A percentile compares a stretch with the other conserved stretches of the same genome.
Evolutionary conservation across 2,888 invertebrate genomes (phyloP).

Genomic region (Cybosia mesomella): DNA sequence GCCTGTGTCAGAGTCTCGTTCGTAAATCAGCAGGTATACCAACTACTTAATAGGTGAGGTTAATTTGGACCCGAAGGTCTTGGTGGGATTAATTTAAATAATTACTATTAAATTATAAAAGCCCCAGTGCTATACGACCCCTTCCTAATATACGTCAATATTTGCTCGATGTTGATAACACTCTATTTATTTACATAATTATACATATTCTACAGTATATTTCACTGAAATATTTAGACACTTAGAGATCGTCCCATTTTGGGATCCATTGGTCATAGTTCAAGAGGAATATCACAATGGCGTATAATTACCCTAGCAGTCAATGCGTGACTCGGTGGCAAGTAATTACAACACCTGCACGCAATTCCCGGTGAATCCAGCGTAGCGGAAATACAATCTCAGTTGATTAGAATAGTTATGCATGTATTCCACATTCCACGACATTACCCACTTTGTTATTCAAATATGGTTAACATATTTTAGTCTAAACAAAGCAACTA

Average conservation of each 20-base stretch:
- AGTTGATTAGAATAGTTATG: slow-evolving; percentile 42
- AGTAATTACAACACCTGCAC: slow-evolving; percentile 54
- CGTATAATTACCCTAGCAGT: slow-evolving; percentile 43
- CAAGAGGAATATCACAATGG: slow-evolving; percentile 26
- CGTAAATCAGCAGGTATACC: too few relatives aligned
- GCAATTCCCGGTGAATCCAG: slow-evolving; percentile 32
- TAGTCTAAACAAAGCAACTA: slow-evolving; percentile 9
- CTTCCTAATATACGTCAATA: not conserved
- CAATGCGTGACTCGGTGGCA: slow-evolving; percentile 45
- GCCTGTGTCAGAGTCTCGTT: too few relatives aligned
- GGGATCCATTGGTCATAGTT: slow-evolving; percentile 2
- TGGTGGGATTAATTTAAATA: too few relatives aligned
- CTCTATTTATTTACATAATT: not conserved
- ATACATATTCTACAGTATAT: not conserved
- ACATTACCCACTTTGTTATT: slow-evolving; percentile 35
- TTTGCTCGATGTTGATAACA: not conserved
- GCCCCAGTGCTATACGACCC: not conserved
- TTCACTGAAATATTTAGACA: not conserved
- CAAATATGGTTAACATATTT: slow-evolving; percentile 30
- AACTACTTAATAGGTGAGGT: too few relatives aligned
- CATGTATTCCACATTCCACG: slow-evolving; percentile 46
- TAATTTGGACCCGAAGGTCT: too few relatives aligned
- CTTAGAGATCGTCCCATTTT: not conserved
- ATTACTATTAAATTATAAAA: not conserved
- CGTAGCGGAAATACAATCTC: slow-evolving; percentile 50